These are phyloP conservation scores for Pseudopipra pipra DNA, from an alignment of 2,113 vertebrate species.

Conservation along the genomic window DNA sequence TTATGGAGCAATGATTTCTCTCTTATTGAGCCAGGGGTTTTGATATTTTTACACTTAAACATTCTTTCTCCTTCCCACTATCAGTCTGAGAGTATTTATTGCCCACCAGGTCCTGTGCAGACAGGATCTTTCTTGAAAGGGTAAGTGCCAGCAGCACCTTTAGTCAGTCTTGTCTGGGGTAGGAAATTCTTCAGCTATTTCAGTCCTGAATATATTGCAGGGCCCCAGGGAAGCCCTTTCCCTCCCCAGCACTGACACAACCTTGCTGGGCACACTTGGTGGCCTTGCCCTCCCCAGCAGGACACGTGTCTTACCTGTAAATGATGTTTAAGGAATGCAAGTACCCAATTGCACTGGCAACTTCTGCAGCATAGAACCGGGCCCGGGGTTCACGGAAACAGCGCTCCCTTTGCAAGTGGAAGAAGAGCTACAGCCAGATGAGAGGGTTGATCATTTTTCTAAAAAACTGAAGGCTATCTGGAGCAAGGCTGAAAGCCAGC, in stretches of 20 bases:
- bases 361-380: constrained; percentile 90
- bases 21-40: not conserved
- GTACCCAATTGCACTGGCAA: constrained; percentile 94
- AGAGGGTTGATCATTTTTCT: not conserved
- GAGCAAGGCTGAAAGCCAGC: not conserved
- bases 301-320: constrained; percentile 81
- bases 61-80: not conserved
- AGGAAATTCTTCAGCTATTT: not conserved
- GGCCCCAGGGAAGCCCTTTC: too few relatives aligned
- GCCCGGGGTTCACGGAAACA: constrained; percentile 93
- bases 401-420: constrained; percentile 92
- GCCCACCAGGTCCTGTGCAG: not conserved
- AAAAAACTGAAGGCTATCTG: not conserved
- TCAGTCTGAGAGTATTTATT: not conserved
- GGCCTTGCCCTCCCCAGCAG: not conserved
- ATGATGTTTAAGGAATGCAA: constrained; percentile 96
- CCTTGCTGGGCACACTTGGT: not conserved
- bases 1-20: not conserved
- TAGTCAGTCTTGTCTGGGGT: not conserved
- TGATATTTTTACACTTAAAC: not conserved
- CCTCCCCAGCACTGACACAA: not conserved
- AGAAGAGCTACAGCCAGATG: constrained; percentile 82
- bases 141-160: not conserved
- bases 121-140: not conserved
- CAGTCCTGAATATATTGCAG: not conserved